These are phyloP conservation scores for Drosophila varians DNA, from an alignment of 1,140 invertebrate genomes.

Conservation along the genomic window DNA sequence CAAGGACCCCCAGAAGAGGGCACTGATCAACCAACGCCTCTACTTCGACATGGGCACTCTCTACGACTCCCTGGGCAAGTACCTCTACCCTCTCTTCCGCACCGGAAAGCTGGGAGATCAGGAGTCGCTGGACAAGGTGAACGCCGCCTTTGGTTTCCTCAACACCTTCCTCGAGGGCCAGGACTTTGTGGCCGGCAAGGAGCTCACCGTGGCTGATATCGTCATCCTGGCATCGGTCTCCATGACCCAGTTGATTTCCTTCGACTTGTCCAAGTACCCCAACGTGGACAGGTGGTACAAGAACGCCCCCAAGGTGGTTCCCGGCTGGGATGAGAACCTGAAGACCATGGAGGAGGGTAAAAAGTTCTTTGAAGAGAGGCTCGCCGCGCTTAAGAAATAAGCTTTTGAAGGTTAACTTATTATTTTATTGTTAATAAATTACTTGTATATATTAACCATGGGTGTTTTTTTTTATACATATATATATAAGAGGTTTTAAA, in stretches of 20 bases:
- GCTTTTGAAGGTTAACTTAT: not conserved
- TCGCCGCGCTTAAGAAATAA: not conserved
- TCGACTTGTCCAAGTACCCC: conserved; percentile 87
- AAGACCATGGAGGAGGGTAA: conserved; percentile 20
- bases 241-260: conserved; percentile 85
- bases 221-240: conserved; percentile 86
- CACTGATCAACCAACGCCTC: conserved; percentile 89
- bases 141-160: conserved; percentile 86
- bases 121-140: conserved; percentile 86
- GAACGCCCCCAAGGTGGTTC: conserved; percentile 87
- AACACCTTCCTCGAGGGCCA: conserved; percentile 88
- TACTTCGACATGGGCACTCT: conserved; percentile 89
- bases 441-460: too few relatives aligned
- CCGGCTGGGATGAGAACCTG: conserved; percentile 84
- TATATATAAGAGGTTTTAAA: too few relatives aligned
- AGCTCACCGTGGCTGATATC: conserved; percentile 90
- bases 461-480: too few relatives aligned
- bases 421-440: not conserved
- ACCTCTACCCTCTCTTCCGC: conserved; percentile 88
- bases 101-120: conserved; percentile 86
- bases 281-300: conserved; percentile 89
- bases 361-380: not conserved
- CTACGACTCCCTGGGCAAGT: conserved; percentile 85
- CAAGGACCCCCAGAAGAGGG: conserved; percentile 87
- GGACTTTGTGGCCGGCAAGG: conserved; percentile 87